Base-by-base conservation (phyloP, 2,888 invertebrate genomes). In the Galerucella nymphaeae region DNA sequence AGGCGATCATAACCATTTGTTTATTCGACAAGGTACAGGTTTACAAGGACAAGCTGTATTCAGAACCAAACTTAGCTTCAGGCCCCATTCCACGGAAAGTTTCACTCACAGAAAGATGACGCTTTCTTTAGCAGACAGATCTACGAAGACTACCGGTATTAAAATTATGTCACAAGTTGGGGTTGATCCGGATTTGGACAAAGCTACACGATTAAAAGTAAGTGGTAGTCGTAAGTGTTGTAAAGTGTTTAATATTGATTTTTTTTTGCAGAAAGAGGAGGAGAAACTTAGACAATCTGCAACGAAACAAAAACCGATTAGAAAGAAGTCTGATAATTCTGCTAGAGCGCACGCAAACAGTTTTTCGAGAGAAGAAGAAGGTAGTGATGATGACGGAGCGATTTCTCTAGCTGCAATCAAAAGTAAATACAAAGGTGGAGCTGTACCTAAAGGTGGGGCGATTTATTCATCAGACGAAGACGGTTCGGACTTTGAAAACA, bases 91-190 rank as follows among this genome's bases (percentile, higher is more conserved):
- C 0, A 99, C 99, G 0, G 99, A 99, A 85, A 98, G 98, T 23
- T 97, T 98, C 87, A 99, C 99, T 0, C 99, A 99, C 86, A 92
- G 98, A 79, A 99, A 99, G 90, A 98, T 99, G 95, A 99, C 99
- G 0, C 90, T 99, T 87, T 98, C 98, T 0, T 89, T 99, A 79
- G 99, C 99, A 0, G 99, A 99, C 87, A 90, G 98, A 67, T 95
- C 96, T 58, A 93, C 95, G 66, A 98, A 98, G 87, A 95, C 96
- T 0, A 93, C 94, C 0, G 96, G 97, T 66, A 98, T 99, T 82
- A 98, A 98, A 88, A 96, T 99, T 70, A 88, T 99, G 79, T 96
- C 97, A 1, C 96, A 96, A 86, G 96, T 97, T 53, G 97, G 96
- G 6, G 91, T 91, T 75, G 98, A 99, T 88, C 99, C 99, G 0